Base-by-base conservation (phyloP, 2,888 invertebrate species). In the Gymnosoma rotundatum region DNA sequence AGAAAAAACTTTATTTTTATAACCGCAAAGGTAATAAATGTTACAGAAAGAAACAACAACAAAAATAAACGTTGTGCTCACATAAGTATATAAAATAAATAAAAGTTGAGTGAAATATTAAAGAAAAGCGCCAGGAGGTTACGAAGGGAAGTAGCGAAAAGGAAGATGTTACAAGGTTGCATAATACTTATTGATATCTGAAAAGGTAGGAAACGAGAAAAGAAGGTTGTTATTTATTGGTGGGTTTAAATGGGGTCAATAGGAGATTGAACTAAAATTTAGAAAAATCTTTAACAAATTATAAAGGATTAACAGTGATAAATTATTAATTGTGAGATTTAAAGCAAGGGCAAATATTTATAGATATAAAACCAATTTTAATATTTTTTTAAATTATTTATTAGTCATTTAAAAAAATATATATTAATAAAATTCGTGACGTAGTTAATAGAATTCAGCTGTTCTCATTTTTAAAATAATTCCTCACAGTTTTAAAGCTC, bases 1-100 rank as follows among this genome's bases (percentile, higher is more conserved):
- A 70, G 42, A 80, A 81, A 69, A 48, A 25, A 69, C 36, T 74
- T 70, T 78, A 82, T 42, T 86, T 85, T 87, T 86, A 87, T 82
- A 83, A 87, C 86, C 85, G 78, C 85, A 86, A 85, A 85, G 83
- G 85, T 86, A 86, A 87, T 87, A 86, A 87, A 83, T 74, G 81
- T 64, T 56, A 61, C 61, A 80, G n/a, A 69, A 60, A 4, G 25
- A 2, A 25, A 25, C 2, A 25, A 25, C 2, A 25, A 32, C 67
- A 61, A 67, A 69, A 67, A 25, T 5, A 18, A 21, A 42, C 10
- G 9, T 38, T 38, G 5, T 38, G 10, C 18, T 42, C 25, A 14
- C 16, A 48, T 14, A 66, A 36, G 36, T 61, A 25, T 60, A 52
- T 67, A 25, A 69, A 67, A 76, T 76, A 69, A 67, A 76, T 67